These are phyloP conservation scores for Saccostrea echinata DNA, from an alignment of 1,140 invertebrate genomes.

Conservation along the genomic window DNA sequence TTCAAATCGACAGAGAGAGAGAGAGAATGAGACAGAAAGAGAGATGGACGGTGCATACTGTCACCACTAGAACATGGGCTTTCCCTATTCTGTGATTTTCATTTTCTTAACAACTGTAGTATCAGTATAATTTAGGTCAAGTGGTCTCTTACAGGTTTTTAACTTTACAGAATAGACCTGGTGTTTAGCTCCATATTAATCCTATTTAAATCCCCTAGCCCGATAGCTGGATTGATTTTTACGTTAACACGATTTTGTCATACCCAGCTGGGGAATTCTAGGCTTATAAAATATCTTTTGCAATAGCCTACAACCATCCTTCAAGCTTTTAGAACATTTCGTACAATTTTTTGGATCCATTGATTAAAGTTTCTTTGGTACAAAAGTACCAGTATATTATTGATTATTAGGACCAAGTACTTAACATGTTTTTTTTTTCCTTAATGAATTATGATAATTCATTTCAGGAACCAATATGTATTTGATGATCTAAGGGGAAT, in stretches of 20 bases:
- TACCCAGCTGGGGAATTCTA: background rate
- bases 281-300: too few relatives aligned
- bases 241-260: background rate
- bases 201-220: background rate
- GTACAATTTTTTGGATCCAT: too few relatives aligned
- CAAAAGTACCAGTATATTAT: too few relatives aligned
- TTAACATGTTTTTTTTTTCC: too few relatives aligned
- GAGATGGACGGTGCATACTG: too few relatives aligned
- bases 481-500: background rate
- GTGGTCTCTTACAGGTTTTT: constrained; percentile 2
- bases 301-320: too few relatives aligned
- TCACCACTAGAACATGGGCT: background rate
- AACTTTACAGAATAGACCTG: background rate
- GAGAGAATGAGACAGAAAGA: background rate
- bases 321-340: too few relatives aligned
- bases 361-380: too few relatives aligned
- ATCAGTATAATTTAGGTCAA: background rate
- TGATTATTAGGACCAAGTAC: too few relatives aligned
- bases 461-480: background rate
- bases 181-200: background rate
- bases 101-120: background rate
- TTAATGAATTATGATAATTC: too few relatives aligned
- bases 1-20: background rate
- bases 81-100: background rate
- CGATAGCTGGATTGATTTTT: background rate